Base-by-base conservation (phyloP, 2,113 vertebrate genomes). In the Oncorhynchus masou region DNA sequence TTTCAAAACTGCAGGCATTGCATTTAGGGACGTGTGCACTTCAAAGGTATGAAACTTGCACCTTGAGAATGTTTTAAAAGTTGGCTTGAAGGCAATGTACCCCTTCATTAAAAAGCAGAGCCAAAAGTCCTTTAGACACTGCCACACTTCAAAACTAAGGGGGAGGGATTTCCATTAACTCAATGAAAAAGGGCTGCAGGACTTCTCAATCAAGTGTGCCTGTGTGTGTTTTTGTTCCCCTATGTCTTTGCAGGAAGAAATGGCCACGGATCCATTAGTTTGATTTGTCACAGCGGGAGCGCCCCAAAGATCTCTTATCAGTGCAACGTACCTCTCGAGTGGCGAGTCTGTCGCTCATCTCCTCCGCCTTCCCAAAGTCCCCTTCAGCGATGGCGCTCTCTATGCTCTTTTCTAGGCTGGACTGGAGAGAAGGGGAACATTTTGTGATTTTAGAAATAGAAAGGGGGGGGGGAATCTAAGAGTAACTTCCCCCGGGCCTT, bases 141-240 rank as follows among this genome's bases (percentile, higher is more conserved):
- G 95, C 94, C 94, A 94, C 93, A 97, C 95, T 98, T 96, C 95
- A 95, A 96, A 97, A 97, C 96, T 95, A 93, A 94, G 93, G 94
- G 94, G 95, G 95, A 95, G 89, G 91, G 93, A 87, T 93, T 94
- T 94, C 91, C 88, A 94, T 94, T 93, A 94, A 94, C 90, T 92
- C 88, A 88, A 92, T 92, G 87, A 83, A 91, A 94, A 92, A 91
- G 91, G 94, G 95, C 94, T 95, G 93, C 94, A 94, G 94, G 94
- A 96, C 93, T 91, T 80, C 92, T 94, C 93, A 95, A 94, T 92
- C 87, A 92, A 90, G 94, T 95, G 94, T 95, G 85, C 85, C 81
- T 45, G 89, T 81, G 77, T 85, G 83, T 86, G 90, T 91, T 90
- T 92, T 90, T 91, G 90, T 91, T 89, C 91, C 83, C 91, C 90